Evolutionary conservation across 1,140 invertebrate genomes (phyloP).

Genomic region (Dreissena polymorpha): DNA sequence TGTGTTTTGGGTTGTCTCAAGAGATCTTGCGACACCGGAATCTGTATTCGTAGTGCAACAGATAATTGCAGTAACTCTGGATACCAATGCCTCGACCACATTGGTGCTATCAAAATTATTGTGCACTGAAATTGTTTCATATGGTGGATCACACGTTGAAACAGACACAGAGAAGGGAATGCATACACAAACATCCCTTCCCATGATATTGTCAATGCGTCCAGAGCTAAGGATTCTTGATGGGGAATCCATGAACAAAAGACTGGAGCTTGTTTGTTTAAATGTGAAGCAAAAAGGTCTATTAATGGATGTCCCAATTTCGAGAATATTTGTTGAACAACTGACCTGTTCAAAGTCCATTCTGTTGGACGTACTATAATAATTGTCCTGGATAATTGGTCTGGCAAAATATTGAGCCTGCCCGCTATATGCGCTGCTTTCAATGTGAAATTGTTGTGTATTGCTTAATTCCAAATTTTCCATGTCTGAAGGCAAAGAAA

Average conservation of each 20-base stretch:
- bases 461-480: constrained; percentile 2
- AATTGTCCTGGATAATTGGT: constrained; percentile 6
- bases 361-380: constrained; percentile 42
- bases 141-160: constrained; percentile 47
- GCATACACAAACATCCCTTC: constrained; percentile 52
- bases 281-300: constrained; percentile 53
- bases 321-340: constrained; percentile 10
- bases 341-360: constrained; percentile 33
- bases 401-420: constrained; percentile 16
- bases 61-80: constrained; percentile 43
- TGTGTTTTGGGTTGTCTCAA: constrained; percentile 24
- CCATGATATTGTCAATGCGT: constrained; percentile 50
- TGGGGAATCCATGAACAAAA: constrained; percentile 48
- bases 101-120: constrained; percentile 57
- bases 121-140: constrained; percentile 44
- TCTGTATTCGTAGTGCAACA: constrained; percentile 12
- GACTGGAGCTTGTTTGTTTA: constrained; percentile 40
- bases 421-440: constrained; percentile 35
- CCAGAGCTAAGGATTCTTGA: constrained; percentile 24
- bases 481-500: constrained; percentile 14
- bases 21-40: constrained; percentile 20
- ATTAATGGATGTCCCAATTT: constrained; percentile 37
- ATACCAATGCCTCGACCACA: constrained; percentile 44
- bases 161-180: constrained; percentile 53
- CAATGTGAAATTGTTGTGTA: background rate